Evolutionary conservation across 2,888 invertebrate genomes (phyloP).

Genomic region (Xiphydria camelus): DNA sequence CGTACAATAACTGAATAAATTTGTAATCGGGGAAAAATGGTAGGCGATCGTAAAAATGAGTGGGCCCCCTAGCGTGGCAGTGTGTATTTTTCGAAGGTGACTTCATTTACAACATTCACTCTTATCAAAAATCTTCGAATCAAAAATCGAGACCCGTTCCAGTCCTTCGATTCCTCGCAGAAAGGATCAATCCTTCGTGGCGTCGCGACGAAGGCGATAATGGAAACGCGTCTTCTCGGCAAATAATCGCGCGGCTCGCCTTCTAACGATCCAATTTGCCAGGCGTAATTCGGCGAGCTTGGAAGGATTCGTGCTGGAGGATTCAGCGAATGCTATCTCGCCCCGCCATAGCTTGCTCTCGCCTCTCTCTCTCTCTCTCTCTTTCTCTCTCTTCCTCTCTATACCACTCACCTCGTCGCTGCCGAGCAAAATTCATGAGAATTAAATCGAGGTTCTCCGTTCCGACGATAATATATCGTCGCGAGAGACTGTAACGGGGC

Average conservation of each 20-base stretch:
- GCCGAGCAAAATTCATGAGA: not conserved
- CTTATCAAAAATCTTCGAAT: too few relatives aligned
- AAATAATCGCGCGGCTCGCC: conserved; percentile 22
- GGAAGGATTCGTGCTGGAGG: too few relatives aligned
- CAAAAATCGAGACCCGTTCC: too few relatives aligned
- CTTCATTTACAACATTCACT: too few relatives aligned
- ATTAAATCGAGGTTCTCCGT: too few relatives aligned
- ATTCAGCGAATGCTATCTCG: conserved; percentile 30
- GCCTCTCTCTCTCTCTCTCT: not conserved
- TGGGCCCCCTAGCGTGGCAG: not conserved
- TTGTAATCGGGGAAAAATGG: too few relatives aligned
- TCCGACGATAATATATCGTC: too few relatives aligned
- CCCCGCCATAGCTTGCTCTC: conserved; percentile 21
- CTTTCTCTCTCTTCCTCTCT: not conserved
- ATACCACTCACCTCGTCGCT: not conserved
- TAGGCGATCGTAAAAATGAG: not conserved
- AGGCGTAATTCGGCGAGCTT: conserved; percentile 24
- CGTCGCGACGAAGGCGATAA: not conserved
- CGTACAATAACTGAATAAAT: too few relatives aligned
- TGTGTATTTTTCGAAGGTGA: not conserved
- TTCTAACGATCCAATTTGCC: conserved; percentile 28
- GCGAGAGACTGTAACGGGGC: too few relatives aligned
- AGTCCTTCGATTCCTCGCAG: not conserved
- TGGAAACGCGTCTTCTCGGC: not conserved
- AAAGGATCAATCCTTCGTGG: not conserved